Evolutionary conservation across 2,888 invertebrate genomes (phyloP).

Genomic region (Andrena praecox): DNA sequence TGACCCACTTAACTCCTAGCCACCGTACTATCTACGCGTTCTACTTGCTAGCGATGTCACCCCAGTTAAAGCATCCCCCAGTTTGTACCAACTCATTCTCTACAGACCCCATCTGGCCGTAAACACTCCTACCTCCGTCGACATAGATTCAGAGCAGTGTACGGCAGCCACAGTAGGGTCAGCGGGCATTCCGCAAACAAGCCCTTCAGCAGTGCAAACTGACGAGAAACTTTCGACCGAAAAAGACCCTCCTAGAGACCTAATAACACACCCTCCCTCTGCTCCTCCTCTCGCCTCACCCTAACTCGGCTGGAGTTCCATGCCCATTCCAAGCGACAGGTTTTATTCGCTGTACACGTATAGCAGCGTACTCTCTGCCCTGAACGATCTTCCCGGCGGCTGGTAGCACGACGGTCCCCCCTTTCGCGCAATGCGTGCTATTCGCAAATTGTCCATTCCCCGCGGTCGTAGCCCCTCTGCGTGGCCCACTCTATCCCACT

Average conservation of each 20-base stretch:
- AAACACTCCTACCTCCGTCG: neutral
- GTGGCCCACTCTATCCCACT: neutral
- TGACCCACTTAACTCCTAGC: neutral
- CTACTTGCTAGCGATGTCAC: neutral
- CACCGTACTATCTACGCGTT: neutral
- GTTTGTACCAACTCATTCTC: neutral
- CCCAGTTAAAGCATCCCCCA: neutral
- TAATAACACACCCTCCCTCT: neutral
- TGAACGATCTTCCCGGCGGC: neutral
- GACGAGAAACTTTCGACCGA: constrained; percentile 12
- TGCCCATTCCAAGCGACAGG: constrained; percentile 1
- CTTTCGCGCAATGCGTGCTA: neutral
- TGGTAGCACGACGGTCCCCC: neutral
- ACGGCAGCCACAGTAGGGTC: neutral
- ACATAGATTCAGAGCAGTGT: neutral
- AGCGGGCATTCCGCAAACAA: constrained; percentile 8
- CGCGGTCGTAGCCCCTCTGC: constrained; percentile 15
- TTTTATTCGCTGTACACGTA: constrained; percentile 3
- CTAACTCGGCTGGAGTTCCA: neutral
- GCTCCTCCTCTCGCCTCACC: neutral
- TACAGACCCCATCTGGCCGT: neutral
- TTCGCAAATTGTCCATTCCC: constrained; percentile 11
- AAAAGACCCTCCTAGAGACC: neutral
- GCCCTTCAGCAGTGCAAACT: neutral
- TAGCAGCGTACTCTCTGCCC: neutral